Evolutionary conservation across 2,888 invertebrate species (phyloP).

Genomic region (Hypselothyrea guttata): DNA sequence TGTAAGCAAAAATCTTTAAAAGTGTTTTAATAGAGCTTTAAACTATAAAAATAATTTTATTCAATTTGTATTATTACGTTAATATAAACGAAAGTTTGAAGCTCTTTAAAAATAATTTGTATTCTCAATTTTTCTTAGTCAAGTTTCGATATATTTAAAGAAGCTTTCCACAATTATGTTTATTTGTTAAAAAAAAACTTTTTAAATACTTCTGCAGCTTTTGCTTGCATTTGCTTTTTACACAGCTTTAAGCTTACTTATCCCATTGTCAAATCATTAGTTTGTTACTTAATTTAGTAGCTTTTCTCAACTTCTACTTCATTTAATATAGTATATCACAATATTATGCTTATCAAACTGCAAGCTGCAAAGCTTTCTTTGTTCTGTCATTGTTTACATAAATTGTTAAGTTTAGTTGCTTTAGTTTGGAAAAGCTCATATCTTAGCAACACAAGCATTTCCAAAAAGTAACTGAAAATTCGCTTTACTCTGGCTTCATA

Average conservation of each 20-base stretch:
- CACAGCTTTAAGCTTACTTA: conserved; percentile 1
- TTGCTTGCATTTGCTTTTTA: too few species aligned
- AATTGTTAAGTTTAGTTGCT: conserved; percentile 40
- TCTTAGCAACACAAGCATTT: conserved; percentile 19
- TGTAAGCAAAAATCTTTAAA: too few species aligned
- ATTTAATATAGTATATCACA: conserved; percentile 2
- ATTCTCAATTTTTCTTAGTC: too few species aligned
- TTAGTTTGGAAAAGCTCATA: conserved; percentile 21
- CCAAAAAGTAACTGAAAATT: conserved; percentile 44
- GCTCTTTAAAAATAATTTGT: too few species aligned
- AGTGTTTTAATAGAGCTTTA: too few species aligned
- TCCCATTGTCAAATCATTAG: background rate
- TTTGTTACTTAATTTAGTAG: background rate
- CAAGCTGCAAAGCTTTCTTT: conserved; percentile 1
- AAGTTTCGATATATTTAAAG: too few species aligned
- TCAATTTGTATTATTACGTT: too few species aligned
- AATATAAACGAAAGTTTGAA: too few species aligned
- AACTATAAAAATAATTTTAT: too few species aligned
- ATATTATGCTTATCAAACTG: background rate
- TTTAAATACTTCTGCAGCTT: too few species aligned
- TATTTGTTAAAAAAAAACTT: too few species aligned
- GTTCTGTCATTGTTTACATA: conserved; percentile 27
- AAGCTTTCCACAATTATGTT: too few species aligned
- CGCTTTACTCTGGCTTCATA: conserved; percentile 18
- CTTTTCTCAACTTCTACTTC: background rate